These are phyloP conservation scores for Tipula lateralis DNA, from an alignment of 2,888 invertebrate species.

Conservation along the genomic window DNA sequence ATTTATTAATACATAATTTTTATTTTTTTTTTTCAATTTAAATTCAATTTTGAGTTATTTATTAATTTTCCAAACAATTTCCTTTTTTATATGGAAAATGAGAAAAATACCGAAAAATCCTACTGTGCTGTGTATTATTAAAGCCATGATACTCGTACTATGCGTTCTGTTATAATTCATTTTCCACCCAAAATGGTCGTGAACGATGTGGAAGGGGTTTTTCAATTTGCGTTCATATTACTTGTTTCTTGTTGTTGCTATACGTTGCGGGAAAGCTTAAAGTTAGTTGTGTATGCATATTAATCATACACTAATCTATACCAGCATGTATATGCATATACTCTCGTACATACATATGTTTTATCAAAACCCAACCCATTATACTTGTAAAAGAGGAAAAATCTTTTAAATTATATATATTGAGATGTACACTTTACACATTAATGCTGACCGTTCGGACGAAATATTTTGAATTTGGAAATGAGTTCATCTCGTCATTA, in stretches of 20 bases:
- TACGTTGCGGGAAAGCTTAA: not conserved
- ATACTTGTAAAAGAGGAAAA: too few species aligned
- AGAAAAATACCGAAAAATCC: not conserved
- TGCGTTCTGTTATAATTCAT: not conserved
- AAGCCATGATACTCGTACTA: not conserved
- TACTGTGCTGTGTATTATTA: not conserved
- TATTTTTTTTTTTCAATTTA: slow-evolving; percentile 25
- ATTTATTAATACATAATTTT: too few species aligned
- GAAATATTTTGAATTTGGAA: not conserved
- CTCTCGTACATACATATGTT: not conserved
- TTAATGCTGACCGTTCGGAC: not conserved
- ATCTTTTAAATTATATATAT: too few species aligned
- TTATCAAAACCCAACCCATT: not conserved
- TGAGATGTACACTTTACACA: not conserved
- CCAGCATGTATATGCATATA: not conserved
- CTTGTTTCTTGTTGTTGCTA: not conserved
- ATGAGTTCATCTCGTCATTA: not conserved
- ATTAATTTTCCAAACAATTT: slow-evolving; percentile 28
- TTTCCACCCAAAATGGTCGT: not conserved
- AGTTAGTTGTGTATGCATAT: not conserved
- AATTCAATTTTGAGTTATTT: slow-evolving; percentile 20
- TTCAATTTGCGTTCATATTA: not conserved
- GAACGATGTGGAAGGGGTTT: not conserved
- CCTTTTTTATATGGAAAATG: not conserved
- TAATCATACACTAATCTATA: not conserved